Evolutionary conservation across 2,113 vertebrate genomes (phyloP), one percentile per base, ranked within the genome.

Genomic region (Grallaria varia): DNA sequence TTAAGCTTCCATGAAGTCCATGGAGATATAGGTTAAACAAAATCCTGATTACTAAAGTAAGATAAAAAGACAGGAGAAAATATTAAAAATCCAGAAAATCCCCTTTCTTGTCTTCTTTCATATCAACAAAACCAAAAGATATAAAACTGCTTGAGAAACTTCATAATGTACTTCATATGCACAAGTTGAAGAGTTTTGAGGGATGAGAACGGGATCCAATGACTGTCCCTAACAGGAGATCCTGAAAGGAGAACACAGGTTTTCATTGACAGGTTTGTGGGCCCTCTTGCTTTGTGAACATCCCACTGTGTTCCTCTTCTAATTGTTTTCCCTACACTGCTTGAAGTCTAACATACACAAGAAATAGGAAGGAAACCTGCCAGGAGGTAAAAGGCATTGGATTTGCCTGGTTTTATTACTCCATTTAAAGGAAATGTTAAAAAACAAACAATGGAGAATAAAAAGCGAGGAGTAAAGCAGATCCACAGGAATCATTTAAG

Each of bases 381-480:
- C 71, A 91, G 73, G 55, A 90, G 81, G 49, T 1, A 28, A 78
- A 90, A 94, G 27, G 56, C 60, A 67, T 60, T 71, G 42, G 35
- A 78, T 71, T 77, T 88, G 52, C 45, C 56, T 66, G 15, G 13
- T 59, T 92, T 93, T 92, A 90, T 93, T 87, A 84, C 49, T 96
- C 58, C 16, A 74, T 84, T 76, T 67, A 58, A 94, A 71, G 20
- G 64, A 94, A 94, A 93, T 49, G 52, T 78, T 91, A 84, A 86
- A 90, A 90, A 95, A 74, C 31, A 93, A 94, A 75, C 21, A 93
- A 28, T 22, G 81, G 83, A 88, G 59, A 72, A 78, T 77, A 86
- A 86, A 80, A 84, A 74, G 37, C 22, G 64, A 77, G 22, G 24
- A 80, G 28, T 44, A 75, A 85, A 94, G 49, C 23, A 56, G 33